Evolutionary conservation across 2,113 vertebrate genomes (phyloP), one percentile per base, ranked within the genome.

Genomic region (Girardinichthys multiradiatus): DNA sequence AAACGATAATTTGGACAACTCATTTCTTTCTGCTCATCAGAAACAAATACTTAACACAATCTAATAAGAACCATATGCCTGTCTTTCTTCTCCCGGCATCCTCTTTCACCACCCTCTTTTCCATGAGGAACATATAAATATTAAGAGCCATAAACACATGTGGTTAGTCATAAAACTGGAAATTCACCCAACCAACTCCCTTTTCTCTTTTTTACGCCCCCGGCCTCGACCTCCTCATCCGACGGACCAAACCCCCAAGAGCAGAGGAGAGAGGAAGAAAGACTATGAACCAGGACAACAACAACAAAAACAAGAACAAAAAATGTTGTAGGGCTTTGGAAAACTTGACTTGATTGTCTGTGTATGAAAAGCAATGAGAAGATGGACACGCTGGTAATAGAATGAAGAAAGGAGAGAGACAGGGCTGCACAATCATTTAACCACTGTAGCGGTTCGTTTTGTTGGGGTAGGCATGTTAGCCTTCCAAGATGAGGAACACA

Each of bases 121-220:
- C 93, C 83, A 89, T 94, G 92, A 95, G 93, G 94, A 96, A 95
- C 93, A 93, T 85, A 85, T 92, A 94, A 93, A 93, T 93, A 91
- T 82, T 87, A 76, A 87, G 94, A 94, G 91, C 76, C 17, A 84
- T 89, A 89, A 94, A 92, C 93, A 94, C 92, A 90, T 93, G 94
- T 93, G 92, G 92, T 92, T 82, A 90, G 90, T 91, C 91, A 91
- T 90, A 90, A 89, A 90, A 87, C 89, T 89, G 90, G 90, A 91
- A 94, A 93, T 91, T 86, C 63, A 42, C 37, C 51, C 37, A 54
- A 37, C 64, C 37, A 42, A 58, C 54, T 67, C 26, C 68, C 80
- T 69, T 57, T 57, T 81, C 68, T 78, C 51, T 71, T 72, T 71
- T 71, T 81, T 84, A 77, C 65, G 51, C 83, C 86, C 82, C 81